Evolutionary conservation across 2,888 invertebrate species (phyloP), one percentile per base, ranked within the genome.

Genomic region (Caenorhabditis afra): DNA sequence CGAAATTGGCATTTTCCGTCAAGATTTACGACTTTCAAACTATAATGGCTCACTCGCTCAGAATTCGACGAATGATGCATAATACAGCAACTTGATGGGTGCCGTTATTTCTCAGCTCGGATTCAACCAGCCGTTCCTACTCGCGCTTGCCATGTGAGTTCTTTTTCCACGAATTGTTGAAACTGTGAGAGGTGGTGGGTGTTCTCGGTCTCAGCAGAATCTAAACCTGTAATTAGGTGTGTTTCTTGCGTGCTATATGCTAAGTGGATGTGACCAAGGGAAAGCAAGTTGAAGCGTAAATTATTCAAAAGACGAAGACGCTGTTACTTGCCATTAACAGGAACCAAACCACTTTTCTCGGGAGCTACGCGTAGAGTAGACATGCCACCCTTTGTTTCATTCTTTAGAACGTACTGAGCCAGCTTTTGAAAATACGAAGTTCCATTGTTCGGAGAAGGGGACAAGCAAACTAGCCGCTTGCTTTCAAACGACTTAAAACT

Each of bases 91-190:
- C 53, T 68, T 67, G 71, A 84, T 84, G 84, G 84, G 84, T 45
- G 79, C 81, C 55, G 82, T 84, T 66, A 76, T 84, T 52, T 84
- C 84, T 53, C 71, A 81, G 44, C 77, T 84, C 55, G 84, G 84
- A 75, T 84, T 84, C 64, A 84, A 84, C 57, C 84, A 84, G 71
- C 82, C 84, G 45, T 84, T 84, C 61, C 29, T 84, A 5, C 62
- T 83, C 14, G 82, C 84, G 7, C 70, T 83, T 35, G 68, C 78
- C 14, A 59, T 76, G 84, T 84, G 64, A 82, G 81, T 82, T 57
- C 18, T 47, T 47, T 52, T 10, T 52, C 23, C 29, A 7, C 7
- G 50, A 14, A 10, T 50, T 50, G 50, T 16, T 22, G 23, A 50
- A 22, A 50, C n/a, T n/a, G n/a, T n/a, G n/a, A n/a, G n/a, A n/a